Conservation (phyloP, 1,140 invertebrate species). For the Cyclina sinensis region DNA sequence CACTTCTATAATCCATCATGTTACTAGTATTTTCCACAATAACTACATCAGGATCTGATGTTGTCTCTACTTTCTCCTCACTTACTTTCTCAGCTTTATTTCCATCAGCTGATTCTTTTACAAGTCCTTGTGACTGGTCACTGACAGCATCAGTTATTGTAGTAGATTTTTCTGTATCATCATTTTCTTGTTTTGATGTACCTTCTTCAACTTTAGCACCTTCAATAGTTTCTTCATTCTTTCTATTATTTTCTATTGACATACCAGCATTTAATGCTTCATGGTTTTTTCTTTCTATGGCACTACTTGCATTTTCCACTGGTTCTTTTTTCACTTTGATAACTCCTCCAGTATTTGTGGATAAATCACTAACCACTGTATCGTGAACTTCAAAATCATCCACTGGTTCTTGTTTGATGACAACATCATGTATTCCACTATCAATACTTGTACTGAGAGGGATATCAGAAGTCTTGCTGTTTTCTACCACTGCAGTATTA, state of each 20-base stretch:
- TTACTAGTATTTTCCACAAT: neutral
- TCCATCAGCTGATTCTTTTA: neutral
- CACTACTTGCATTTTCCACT: neutral
- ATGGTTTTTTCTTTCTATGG: neutral
- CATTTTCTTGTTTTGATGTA: no score
- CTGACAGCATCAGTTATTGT: neutral
- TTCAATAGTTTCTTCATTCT: neutral
- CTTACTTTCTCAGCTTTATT: neutral
- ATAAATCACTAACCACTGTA: neutral
- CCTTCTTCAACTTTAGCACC: neutral
- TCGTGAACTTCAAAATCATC: neutral
- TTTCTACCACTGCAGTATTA: neutral
- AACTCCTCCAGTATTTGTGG: neutral
- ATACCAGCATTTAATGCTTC: neutral
- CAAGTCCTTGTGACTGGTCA: no score
- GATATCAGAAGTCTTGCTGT: neutral
- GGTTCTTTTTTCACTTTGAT: neutral
- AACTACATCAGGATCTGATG: neutral
- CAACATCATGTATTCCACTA: constrained; percentile 24
- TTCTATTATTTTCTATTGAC: neutral
- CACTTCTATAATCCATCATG: constrained; percentile 51
- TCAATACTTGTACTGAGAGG: constrained; percentile 8
- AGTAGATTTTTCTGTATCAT: no score
- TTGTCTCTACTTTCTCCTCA: neutral
- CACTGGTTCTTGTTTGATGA: neutral